Conservation (phyloP, 1,140 invertebrate species). For the Helicorthomorpha holstii region DNA sequence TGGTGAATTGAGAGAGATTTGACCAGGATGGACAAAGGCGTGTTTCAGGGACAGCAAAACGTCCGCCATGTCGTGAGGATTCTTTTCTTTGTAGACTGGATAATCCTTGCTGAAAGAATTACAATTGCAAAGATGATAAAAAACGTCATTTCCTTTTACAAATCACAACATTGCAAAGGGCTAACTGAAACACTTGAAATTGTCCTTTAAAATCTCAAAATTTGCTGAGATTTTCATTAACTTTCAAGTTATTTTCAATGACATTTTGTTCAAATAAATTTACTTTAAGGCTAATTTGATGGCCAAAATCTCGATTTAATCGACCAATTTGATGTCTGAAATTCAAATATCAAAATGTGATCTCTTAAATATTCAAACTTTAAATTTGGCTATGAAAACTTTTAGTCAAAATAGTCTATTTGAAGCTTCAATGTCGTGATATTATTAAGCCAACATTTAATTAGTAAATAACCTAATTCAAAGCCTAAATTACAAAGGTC, state of each 20-base stretch:
- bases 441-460: too few species aligned
- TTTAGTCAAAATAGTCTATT: too few species aligned
- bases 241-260: not conserved
- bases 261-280: not conserved
- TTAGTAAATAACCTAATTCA: too few species aligned
- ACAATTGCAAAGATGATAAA: not conserved
- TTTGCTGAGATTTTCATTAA: not conserved
- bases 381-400: too few species aligned
- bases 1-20: slow-evolving; percentile 19
- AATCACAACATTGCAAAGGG: not conserved
- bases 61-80: slow-evolving; percentile 51
- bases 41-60: slow-evolving; percentile 70
- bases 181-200: not conserved
- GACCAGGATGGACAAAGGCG: slow-evolving; percentile 61
- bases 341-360: too few species aligned
- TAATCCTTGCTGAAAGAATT: slow-evolving; percentile 17
- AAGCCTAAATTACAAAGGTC: too few species aligned
- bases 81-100: slow-evolving; percentile 22
- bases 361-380: too few species aligned
- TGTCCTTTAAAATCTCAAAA: not conserved
- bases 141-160: not conserved
- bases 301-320: too few species aligned
- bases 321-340: too few species aligned
- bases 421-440: too few species aligned
- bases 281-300: not conserved